Evolutionary conservation across 2,113 vertebrate genomes (phyloP).

Genomic region (chimpanzee (Pan troglodytes)): DNA sequence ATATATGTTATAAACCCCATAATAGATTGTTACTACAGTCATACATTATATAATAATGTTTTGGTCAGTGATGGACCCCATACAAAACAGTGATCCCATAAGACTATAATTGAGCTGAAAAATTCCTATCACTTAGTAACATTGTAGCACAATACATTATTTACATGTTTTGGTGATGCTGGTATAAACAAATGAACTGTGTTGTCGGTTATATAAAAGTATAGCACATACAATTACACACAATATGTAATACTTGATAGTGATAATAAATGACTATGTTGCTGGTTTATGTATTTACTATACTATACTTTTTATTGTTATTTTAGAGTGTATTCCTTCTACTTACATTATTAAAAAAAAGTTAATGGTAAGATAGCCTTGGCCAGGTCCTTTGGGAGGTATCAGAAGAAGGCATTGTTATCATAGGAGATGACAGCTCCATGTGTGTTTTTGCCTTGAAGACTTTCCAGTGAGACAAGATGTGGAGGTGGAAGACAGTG

Average conservation of each 20-base stretch:
- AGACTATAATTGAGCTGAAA: neutral
- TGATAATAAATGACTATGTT: neutral
- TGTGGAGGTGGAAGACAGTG: neutral
- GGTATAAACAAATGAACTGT: neutral
- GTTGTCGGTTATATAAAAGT: neutral
- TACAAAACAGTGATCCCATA: neutral
- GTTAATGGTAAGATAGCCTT: neutral
- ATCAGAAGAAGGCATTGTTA: neutral
- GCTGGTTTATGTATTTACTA: neutral
- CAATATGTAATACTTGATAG: neutral
- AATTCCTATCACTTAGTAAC: neutral
- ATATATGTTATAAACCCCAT: neutral
- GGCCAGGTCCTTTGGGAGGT: neutral
- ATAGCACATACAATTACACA: neutral
- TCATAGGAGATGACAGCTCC: neutral
- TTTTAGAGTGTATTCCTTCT: neutral
- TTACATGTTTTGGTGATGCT: neutral
- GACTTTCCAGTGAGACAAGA: neutral
- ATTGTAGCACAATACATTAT: neutral
- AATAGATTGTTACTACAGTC: neutral
- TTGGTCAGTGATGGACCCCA: neutral
- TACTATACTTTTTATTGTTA: neutral
- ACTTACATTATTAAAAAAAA: neutral
- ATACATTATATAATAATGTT: neutral
- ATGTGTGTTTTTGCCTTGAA: neutral